Base-by-base conservation (phyloP, 2,113 vertebrate species). In the Tinamus guttatus region DNA sequence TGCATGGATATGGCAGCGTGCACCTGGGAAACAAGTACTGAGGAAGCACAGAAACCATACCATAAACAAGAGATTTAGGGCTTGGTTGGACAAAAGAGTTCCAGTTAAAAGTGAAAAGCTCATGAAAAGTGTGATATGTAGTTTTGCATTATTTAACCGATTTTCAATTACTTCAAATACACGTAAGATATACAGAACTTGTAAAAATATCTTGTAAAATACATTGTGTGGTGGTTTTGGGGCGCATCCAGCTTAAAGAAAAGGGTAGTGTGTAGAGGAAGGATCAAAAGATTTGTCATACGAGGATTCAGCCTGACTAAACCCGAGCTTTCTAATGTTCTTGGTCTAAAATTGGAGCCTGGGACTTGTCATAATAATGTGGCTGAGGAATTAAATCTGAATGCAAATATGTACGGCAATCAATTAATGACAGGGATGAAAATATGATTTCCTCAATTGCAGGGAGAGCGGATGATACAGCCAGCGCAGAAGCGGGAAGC, bases 161-260 rank as follows among this genome's bases (percentile, higher is more conserved):
- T 30, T 83, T 69, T 24, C 73, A 73, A 41, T 41, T n/a, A 15
- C 58, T 64, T 41, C 24, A 21, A 38, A 60, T 38, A n/a, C 69
- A 25, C 13, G 40, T 34, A 34, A 19, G 9, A 21, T 7, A 41
- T 3, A 52, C 7, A 38, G 13, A 63, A 75, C 1, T 47, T 38
- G 30, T 22, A 22, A 47, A 76, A 77, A 68, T 30, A 8, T 47
- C 22, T 56, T 60, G 49, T 38, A 21, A 83, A 89, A 9, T 7
- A 14, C 16, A n/a, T 8, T 36, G 45, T 0, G 0, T 9, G 21
- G 51, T 1, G 1, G 32, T 76, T 70, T 21, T n/a, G 30, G 41
- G 62, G 20, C 36, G 20, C 6, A 14, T n/a, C 18, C 49, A 58
- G 17, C 36, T 73, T 13, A 25, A 38, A 69, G 45, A 64, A 11